phyloP scores from a whole-genome alignment of 2,888 invertebrate genomes.

The Chirona hameri region DNA sequence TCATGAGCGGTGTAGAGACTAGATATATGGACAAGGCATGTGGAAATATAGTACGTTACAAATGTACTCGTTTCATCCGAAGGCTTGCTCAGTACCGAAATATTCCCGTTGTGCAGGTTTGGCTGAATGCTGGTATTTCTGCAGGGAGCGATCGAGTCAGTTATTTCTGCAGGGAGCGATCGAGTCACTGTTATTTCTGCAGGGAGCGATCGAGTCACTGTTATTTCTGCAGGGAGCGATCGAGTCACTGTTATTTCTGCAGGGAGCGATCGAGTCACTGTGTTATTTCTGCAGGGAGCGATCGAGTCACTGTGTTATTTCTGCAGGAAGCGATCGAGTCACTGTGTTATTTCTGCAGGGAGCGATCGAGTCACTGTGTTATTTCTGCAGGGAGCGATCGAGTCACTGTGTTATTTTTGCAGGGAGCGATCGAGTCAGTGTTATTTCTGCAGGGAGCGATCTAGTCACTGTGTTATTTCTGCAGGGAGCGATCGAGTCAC shows the following conservation, averaged over 20 bases:
- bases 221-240: slow-evolving; percentile 24
- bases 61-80: no score
- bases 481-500: slow-evolving; percentile 34
- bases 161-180: slow-evolving; percentile 27
- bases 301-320: slow-evolving; percentile 34
- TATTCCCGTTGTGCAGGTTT: no score
- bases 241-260: slow-evolving; percentile 35
- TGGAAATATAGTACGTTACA: no score
- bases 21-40: no score
- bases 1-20: no score
- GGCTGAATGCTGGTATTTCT: not conserved
- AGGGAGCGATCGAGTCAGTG: slow-evolving; percentile 34
- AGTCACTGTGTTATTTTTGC: not conserved
- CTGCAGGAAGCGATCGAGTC: no score
- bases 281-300: slow-evolving; percentile 24
- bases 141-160: slow-evolving; percentile 34
- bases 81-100: no score
- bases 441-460: not conserved
- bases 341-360: not conserved
- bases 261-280: no score
- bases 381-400: no score
- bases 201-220: slow-evolving; percentile 34
- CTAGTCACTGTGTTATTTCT: not conserved
- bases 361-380: slow-evolving; percentile 34
- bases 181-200: slow-evolving; percentile 31